Base-by-base conservation (phyloP, 1,140 invertebrate species). In the Drosophila takahashii region DNA sequence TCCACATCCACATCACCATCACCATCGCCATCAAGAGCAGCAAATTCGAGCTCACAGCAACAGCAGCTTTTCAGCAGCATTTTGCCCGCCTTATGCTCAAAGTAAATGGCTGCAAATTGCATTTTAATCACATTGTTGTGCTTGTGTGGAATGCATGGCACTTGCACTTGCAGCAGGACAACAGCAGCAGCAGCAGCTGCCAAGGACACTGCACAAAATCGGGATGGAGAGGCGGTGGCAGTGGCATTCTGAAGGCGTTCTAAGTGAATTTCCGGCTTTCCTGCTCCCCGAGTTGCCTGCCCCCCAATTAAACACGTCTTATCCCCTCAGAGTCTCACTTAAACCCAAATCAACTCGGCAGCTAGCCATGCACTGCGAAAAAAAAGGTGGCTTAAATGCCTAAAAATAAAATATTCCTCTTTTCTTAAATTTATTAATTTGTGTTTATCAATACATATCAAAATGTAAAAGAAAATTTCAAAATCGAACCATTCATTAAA, bases 101-200 rank as follows among this genome's bases (percentile, higher is more conserved):
- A 72, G 75, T 79, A 81, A 86, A 86, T 87, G 83, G 53, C 83
- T 64, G 83, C 83, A 86, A 86, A 86, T 86, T 86, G 83, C 83
- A 83, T 83, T 86, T 86, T 83, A 87, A 86, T 87, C 79, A 86
- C 83, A 86, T 87, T 87, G 83, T 86, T 81, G 58, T 81, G 44
- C 65, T 66, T 47, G 18, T 74, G 69, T 56, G 62, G 59, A 71
- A 84, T 66, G 61, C 34, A 32, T 51, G 10, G 71, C 37, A 59
- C 27, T 42, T n/a, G 22, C 51, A 22, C 22, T 22, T 1, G 22
- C n/a, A 29, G 16, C 52, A 70, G 51, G 51, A 56, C 62, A 54
- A n/a, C 47, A 45, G 27, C 32, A n/a, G n/a, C n/a, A n/a, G n/a
- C n/a, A n/a, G n/a, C 22, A 22, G 22, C 22, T 47, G 60, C 16